These are phyloP conservation scores for Dascillus cervinus DNA, from an alignment of 2,888 invertebrate genomes.

Conservation along the genomic window DNA sequence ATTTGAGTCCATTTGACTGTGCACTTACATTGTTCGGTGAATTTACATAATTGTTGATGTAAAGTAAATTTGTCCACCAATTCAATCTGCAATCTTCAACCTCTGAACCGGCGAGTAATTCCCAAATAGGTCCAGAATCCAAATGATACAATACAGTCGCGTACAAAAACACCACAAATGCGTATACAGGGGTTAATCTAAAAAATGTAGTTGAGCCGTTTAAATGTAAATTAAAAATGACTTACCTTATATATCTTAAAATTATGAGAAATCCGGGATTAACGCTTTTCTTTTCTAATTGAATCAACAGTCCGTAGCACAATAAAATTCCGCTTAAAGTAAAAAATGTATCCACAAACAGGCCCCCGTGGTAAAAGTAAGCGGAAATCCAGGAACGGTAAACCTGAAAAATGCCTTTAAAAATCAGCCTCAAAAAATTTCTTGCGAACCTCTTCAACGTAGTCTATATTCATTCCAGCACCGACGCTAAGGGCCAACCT, in stretches of 20 bases:
- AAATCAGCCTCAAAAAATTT: slow-evolving; percentile 4
- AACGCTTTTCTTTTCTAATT: slow-evolving; percentile 38
- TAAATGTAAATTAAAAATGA: slow-evolving; percentile 1
- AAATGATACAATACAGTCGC: slow-evolving; percentile 48
- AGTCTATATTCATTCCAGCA: slow-evolving; percentile 49
- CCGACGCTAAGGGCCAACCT: slow-evolving; percentile 49
- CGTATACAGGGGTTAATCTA: slow-evolving; percentile 51
- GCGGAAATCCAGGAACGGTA: slow-evolving; percentile 37
- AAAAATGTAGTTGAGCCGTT: neutral
- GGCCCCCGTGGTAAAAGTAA: slow-evolving; percentile 52
- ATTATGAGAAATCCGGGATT: slow-evolving; percentile 48
- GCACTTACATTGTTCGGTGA: too few species aligned
- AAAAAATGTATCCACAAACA: slow-evolving; percentile 60
- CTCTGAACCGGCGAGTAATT: slow-evolving; percentile 44
- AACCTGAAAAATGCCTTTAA: slow-evolving; percentile 28
- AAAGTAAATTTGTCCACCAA: slow-evolving; percentile 57
- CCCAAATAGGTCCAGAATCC: slow-evolving; percentile 56
- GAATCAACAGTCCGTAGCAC: slow-evolving; percentile 42
- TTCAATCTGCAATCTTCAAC: slow-evolving; percentile 32
- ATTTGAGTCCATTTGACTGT: too few species aligned
- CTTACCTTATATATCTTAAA: slow-evolving; percentile 55
- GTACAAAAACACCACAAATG: slow-evolving; percentile 50
- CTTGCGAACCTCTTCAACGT: slow-evolving; percentile 46
- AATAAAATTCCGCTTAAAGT: slow-evolving; percentile 53
- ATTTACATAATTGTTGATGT: slow-evolving; percentile 54